Evolutionary conservation across 2,113 vertebrate species (phyloP).

Genomic region (Caloenas nicobarica): DNA sequence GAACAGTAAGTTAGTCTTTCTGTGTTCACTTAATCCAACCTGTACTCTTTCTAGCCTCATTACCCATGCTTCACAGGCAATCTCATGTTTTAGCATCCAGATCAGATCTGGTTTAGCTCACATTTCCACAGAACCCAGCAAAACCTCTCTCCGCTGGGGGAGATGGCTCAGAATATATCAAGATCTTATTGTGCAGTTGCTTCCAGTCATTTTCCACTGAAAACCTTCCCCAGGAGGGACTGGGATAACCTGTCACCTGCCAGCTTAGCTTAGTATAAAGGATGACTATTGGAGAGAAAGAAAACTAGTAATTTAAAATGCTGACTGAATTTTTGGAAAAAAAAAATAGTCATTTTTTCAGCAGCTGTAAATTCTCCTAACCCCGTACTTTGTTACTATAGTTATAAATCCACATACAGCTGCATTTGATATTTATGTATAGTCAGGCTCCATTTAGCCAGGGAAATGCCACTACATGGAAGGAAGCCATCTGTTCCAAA

Average conservation of each 20-base stretch:
- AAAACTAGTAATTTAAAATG: background rate
- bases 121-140: background rate
- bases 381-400: background rate
- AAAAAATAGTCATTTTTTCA: background rate
- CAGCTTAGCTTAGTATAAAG: background rate
- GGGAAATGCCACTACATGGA: conserved; percentile 1
- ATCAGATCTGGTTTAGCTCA: background rate
- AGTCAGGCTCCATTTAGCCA: background rate
- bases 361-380: background rate
- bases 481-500: conserved; percentile 40
- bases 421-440: background rate
- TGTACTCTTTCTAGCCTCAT: background rate
- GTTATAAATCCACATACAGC: background rate
- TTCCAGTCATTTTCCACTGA: background rate
- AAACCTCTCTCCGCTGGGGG: rapidly evolving
- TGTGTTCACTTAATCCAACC: background rate
- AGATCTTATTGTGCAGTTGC: background rate
- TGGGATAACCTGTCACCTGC: background rate
- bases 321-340: background rate
- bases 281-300: background rate
- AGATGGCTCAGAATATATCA: background rate
- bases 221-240: background rate
- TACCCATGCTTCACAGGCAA: background rate
- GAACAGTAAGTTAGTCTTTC: background rate
- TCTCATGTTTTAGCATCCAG: background rate